These are phyloP conservation scores for Aphrophora alni DNA, from an alignment of 2,888 invertebrate species.

Conservation along the genomic window DNA sequence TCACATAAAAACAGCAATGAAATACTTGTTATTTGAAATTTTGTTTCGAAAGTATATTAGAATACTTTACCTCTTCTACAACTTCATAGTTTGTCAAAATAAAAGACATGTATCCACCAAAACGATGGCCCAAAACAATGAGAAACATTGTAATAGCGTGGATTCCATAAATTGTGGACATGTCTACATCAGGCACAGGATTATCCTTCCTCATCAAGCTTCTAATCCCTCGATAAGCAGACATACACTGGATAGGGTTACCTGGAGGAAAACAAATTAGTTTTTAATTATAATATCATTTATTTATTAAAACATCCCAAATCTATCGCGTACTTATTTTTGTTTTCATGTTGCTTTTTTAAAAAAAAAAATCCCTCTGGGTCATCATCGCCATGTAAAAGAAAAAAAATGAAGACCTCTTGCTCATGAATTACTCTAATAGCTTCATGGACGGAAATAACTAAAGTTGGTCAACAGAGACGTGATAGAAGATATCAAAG, in stretches of 20 bases:
- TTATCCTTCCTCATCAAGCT: conserved; percentile 40
- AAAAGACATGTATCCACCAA: conserved; percentile 62
- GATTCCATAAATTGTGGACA: conserved; percentile 66
- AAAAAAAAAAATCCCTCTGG: too few relatives aligned
- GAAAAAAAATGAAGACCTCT: too few relatives aligned
- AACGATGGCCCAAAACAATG: conserved; percentile 64
- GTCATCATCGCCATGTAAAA: too few relatives aligned
- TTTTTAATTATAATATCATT: not conserved
- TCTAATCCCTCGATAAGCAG: conserved; percentile 39
- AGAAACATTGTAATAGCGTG: conserved; percentile 64
- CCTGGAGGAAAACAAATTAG: conserved; percentile 22
- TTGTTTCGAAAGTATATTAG: too few relatives aligned
- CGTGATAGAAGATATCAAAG: too few relatives aligned
- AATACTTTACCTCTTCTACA: conserved; percentile 61
- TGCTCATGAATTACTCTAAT: too few relatives aligned
- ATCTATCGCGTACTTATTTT: not conserved
- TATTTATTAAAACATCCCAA: not conserved
- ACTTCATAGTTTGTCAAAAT: conserved; percentile 64
- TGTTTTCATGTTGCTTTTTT: too few relatives aligned
- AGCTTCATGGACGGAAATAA: too few relatives aligned
- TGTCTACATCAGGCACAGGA: conserved; percentile 55
- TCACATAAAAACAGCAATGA: too few relatives aligned
- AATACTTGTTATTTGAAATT: too few relatives aligned
- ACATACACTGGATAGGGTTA: conserved; percentile 44
- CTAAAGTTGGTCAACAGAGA: too few relatives aligned